Evolutionary conservation across 2,113 vertebrate genomes (phyloP), one percentile per base, ranked within the genome.

Genomic region (Accipiter cooperii): DNA sequence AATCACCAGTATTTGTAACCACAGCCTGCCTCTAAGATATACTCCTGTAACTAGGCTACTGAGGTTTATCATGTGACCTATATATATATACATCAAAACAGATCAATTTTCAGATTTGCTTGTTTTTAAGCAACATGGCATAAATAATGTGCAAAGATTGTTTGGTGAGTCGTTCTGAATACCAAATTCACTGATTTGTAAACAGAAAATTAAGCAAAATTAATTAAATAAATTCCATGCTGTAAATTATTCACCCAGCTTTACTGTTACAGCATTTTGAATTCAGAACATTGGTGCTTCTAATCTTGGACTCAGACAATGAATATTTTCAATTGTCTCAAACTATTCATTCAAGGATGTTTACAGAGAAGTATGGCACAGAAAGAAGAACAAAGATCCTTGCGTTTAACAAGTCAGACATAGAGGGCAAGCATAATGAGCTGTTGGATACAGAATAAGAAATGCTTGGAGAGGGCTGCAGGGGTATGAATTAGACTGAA

Each of bases 201-300:
- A 96, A 77, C 29, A 83, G 66, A 90, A 96, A 83, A 85, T 88
- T 57, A 76, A 61, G 42, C 28, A 83, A 79, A 95, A 91, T 58
- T 74, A 4, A 36, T 70, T 54, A 51, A 79, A 80, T 87, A 82
- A 46, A 74, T 84, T 69, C 6, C 8, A 28, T 75, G 55, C 26
- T 64, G 21, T 51, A 55, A 82, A 58, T 73, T 61, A 73, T 84
- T 89, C 83, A 84, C 15, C 14, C 61, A 83, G 34, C 34, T 82
- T 91, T 85, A 49, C 52, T 73, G 25, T 76, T 57, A 47, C 10
- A 73, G 54, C n/a, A 36, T 89, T 93, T 91, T 69, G 52, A 78
- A 69, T 91, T 93, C 68, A 85, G 52, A 84, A 92, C 22, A 49
- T 83, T 10, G 3, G 9, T 69, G 47, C 54, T 89, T 91, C 70